Evolutionary conservation across 35 echinoderm and acorn worm genomes (phyloP).

Genomic region (Heliocidaris tuberculata): DNA sequence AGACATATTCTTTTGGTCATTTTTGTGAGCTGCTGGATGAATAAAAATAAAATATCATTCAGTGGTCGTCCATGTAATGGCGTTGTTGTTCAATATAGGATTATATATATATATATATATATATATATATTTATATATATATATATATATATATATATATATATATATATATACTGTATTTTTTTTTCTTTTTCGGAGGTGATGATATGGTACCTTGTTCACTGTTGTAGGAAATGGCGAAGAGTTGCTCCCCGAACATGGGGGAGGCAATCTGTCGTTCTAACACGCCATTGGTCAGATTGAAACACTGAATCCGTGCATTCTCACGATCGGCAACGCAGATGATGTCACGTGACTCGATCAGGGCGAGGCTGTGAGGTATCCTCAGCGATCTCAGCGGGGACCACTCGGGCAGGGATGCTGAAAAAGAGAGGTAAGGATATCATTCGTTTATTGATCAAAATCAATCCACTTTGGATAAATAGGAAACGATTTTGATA

Average conservation of each 20-base stretch:
- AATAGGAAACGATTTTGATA: not conserved
- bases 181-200: not conserved
- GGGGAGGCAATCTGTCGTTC: slow-evolving; percentile 54
- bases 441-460: not conserved
- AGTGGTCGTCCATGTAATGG: too few relatives aligned
- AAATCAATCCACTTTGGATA: not conserved
- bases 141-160: too few relatives aligned
- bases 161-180: too few relatives aligned
- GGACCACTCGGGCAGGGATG: not conserved
- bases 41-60: too few relatives aligned
- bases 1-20: too few relatives aligned
- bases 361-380: slow-evolving; percentile 89
- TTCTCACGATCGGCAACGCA: slow-evolving; percentile 95
- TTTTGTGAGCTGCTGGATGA: too few relatives aligned
- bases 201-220: slow-evolving; percentile 52
- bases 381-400: slow-evolving; percentile 61
- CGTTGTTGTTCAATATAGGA: too few relatives aligned
- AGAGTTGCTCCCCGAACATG: slow-evolving; percentile 75
- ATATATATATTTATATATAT: too few relatives aligned
- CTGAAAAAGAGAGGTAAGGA: not conserved
- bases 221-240: slow-evolving; percentile 82
- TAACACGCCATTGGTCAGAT: slow-evolving; percentile 59
- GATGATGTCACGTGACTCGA: slow-evolving; percentile 65
- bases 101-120: too few relatives aligned
- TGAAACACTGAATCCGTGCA: slow-evolving; percentile 91